Evolutionary conservation across 2,888 invertebrate species (phyloP), one percentile per base, ranked within the genome.

Genomic region (Nymphalis polychloros): DNA sequence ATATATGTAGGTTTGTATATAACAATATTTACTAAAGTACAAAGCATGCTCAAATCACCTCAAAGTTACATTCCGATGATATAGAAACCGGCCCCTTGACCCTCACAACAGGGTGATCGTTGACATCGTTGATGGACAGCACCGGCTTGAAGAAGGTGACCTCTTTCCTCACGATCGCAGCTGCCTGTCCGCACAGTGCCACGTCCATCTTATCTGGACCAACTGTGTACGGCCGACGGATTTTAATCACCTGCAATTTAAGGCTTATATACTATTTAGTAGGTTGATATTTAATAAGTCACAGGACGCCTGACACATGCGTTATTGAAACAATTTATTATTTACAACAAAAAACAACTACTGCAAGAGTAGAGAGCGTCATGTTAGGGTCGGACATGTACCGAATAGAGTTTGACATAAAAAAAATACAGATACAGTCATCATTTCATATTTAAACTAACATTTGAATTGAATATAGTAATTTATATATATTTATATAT

Each of bases 201-300:
- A 87, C 83, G 64, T 85, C 80, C 82, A 87, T 80, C 78, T 86
- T 86, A 75, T 85, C 82, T 0, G 75, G 70, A 0, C 85, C 84
- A 67, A 85, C 77, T 1, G 82, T 81, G 77, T 79, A 82, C 2
- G 86, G 86, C 0, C 86, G 79, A 0, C 83, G 81, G 47, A 85
- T 78, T 31, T 75, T 78, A 27, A 86, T 80, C 73, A 85, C 81
- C 87, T 31, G 27, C 27, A 31, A 31, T 31, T 31, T 31, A 31
- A 31, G 6, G 27, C 6, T 31, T 31, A 6, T 31, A 6, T 75
- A n/a, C 6, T 46, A 35, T 31, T 49, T 23, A 48, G 3, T 10
- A 20, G 16, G 7, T n/a, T 19, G 17, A 13, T 59, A n/a, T 41
- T 23, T 8, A 8, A 10, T 6, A 31, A 31, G 20, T 13, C 13